Percentiles rank a stretch among this genome's conserved stretches.
These are phyloP conservation scores for Drosophila asahinai DNA, from an alignment of 1,140 invertebrate species.

Conservation along the genomic window DNA sequence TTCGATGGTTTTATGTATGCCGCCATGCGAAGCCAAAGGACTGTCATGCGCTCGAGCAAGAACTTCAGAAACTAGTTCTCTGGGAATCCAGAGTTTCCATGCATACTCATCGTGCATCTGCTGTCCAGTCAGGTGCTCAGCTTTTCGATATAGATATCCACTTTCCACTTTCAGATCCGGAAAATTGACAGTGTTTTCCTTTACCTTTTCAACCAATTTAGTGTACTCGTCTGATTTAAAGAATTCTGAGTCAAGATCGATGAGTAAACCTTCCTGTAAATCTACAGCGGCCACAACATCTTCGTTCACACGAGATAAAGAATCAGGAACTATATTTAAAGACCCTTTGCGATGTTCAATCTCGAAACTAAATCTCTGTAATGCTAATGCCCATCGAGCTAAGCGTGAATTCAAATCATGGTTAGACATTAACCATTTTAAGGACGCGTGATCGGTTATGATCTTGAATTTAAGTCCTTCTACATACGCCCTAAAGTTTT, in stretches of 20 bases:
- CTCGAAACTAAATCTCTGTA: neutral
- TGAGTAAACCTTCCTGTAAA: neutral
- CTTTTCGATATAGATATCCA: neutral
- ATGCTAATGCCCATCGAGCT: slow-evolving; percentile 1
- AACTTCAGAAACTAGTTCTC: neutral
- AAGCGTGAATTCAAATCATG: neutral
- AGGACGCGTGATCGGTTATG: neutral
- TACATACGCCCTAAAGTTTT: slow-evolving; percentile 1
- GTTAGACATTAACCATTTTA: neutral
- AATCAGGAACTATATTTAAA: neutral
- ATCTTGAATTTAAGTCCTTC: neutral
- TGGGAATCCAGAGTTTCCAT: too few relatives aligned
- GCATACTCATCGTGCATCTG: neutral
- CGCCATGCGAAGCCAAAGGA: neutral
- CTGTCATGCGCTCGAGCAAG: neutral
- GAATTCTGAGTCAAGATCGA: neutral
- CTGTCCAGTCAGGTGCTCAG: neutral
- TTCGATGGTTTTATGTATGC: neutral
- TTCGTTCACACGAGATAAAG: neutral
- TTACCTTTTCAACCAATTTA: neutral
- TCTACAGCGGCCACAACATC: neutral
- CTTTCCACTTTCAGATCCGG: neutral
- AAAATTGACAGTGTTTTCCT: neutral
- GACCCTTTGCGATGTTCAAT: too few relatives aligned
- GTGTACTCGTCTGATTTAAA: neutral